Conservation (phyloP, 1,140 invertebrate species). For the Cepaea nemoralis region DNA sequence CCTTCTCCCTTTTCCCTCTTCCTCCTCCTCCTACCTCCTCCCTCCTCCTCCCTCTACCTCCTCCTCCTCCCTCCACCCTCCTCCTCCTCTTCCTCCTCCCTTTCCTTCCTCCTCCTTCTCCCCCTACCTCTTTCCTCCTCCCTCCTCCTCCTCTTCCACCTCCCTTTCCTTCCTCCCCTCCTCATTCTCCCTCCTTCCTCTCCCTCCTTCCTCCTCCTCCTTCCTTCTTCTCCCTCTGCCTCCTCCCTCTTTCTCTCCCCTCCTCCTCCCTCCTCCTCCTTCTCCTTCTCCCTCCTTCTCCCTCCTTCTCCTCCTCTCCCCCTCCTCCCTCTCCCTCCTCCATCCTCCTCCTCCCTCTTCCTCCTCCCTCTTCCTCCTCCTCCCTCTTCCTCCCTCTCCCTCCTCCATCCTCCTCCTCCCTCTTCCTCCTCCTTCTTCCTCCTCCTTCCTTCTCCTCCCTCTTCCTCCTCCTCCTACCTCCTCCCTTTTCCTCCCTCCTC, state of each 20-base stretch:
- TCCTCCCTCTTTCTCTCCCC: no score
- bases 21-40: no score
- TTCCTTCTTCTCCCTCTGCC: background rate
- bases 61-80: no score
- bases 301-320: background rate
- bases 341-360: background rate
- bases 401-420: no score
- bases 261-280: background rate
- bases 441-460: background rate
- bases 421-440: background rate
- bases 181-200: background rate
- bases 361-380: background rate
- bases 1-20: no score
- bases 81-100: no score
- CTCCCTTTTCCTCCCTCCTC: background rate
- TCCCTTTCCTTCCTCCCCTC: background rate
- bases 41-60: no score
- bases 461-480: no score
- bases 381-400: conserved; percentile 1
- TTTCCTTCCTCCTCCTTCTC: no score
- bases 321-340: background rate
- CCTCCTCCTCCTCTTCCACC: no score
- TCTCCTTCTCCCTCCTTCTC: conserved; percentile 1
- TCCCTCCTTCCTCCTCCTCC: background rate
- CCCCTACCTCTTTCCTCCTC: no score